A percentile compares a stretch with the other conserved stretches of the same genome.
Evolutionary conservation across 1,140 invertebrate species (phyloP).

Genomic region (Hypsibius dujardini): DNA sequence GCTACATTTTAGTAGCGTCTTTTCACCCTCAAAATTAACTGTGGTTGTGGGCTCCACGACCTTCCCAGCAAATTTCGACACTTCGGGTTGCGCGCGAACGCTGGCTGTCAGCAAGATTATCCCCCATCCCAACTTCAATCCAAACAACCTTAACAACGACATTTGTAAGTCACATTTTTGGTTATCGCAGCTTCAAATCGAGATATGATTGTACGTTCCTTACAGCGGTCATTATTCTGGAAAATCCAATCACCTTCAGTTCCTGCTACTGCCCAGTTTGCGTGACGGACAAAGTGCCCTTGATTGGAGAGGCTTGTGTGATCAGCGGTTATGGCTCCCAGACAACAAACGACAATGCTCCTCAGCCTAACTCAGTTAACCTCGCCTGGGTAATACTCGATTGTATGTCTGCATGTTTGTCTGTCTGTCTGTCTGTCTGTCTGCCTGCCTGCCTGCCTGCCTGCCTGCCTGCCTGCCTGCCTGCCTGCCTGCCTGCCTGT

Average conservation of each 20-base stretch:
- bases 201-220: neutral
- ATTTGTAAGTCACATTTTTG: neutral
- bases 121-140: neutral
- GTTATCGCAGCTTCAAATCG: neutral
- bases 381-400: too few relatives aligned
- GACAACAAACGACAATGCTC: neutral
- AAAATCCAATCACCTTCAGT: neutral
- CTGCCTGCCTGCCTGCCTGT: too few relatives aligned
- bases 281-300: neutral
- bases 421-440: too few relatives aligned
- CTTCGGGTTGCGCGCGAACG: neutral
- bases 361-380: neutral
- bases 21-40: neutral
- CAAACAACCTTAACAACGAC: neutral
- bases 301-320: neutral
- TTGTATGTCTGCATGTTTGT: too few relatives aligned
- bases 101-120: neutral
- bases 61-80: neutral
- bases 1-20: neutral
- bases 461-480: too few relatives aligned
- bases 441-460: too few relatives aligned
- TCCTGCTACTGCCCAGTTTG: neutral
- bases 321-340: neutral
- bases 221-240: neutral
- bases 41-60: neutral